These are phyloP conservation scores for Drosophila seguyi DNA, from an alignment of 1,140 invertebrate species.

Conservation along the genomic window DNA sequence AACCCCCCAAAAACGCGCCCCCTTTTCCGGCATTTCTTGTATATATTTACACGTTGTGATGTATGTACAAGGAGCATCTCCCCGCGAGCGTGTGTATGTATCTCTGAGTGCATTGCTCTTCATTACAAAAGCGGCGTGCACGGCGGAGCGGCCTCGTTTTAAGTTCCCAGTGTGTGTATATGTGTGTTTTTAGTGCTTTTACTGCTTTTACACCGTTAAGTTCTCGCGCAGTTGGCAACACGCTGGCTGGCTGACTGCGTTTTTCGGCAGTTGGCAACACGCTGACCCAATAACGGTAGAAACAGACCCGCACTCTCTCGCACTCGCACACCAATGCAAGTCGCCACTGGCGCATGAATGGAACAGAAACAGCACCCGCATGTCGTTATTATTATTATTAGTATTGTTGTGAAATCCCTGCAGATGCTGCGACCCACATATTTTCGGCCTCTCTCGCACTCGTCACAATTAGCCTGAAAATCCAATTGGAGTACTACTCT, in stretches of 20 bases:
- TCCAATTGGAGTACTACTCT: constrained; percentile 20
- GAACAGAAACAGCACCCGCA: constrained; percentile 53
- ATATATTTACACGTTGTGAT: constrained; percentile 9
- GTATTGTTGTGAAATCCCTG: constrained; percentile 61
- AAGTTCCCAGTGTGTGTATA: constrained; percentile 27
- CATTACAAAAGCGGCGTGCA: constrained; percentile 68
- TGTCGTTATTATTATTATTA: constrained; percentile 48
- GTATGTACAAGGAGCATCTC: constrained; percentile 38
- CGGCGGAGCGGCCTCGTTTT: constrained; percentile 69
- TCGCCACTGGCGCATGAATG: constrained; percentile 55
- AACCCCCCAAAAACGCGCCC: constrained; percentile 67
- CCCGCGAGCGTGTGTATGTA: constrained; percentile 45
- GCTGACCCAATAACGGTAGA: constrained; percentile 77
- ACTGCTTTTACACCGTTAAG: constrained; percentile 66
- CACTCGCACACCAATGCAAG: constrained; percentile 15
- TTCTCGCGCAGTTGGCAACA: constrained; percentile 66
- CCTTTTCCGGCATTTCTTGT: constrained; percentile 70
- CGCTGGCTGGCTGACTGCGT: constrained; percentile 58
- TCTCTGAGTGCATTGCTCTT: constrained; percentile 72
- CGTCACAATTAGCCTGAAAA: constrained; percentile 22
- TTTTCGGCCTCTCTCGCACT: constrained; percentile 12
- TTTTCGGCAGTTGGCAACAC: constrained; percentile 67
- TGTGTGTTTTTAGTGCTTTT: constrained; percentile 28
- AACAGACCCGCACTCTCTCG: constrained; percentile 36
- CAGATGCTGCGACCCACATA: constrained; percentile 69